Evolutionary conservation across 2,888 invertebrate species (phyloP), one percentile per base, ranked within the genome.

Genomic region (Cancer borealis): DNA sequence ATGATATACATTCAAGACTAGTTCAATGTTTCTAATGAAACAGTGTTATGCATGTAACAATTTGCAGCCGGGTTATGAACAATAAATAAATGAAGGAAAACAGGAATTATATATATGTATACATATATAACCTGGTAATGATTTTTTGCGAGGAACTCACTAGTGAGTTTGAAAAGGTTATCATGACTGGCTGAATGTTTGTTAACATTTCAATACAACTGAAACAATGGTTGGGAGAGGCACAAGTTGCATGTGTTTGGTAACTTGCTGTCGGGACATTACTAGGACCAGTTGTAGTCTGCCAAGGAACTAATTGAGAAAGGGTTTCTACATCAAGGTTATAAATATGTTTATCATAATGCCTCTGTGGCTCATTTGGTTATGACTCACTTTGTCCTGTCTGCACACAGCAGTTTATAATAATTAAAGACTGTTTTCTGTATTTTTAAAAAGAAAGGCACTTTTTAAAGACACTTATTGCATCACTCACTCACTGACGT

Each of bases 291-390:
- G 39, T 39, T 14, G 39, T 84, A 17, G 3, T 39, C 84, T 84
- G 84, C 14, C 39, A 30, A 84, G 84, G 84, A 84, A 39, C 84
- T 84, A 39, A 14, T 39, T 30, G 39, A 12, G 39, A 84, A 39
- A 39, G 26, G 12, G 30, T 84, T 84, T 84, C n/a, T 39, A 84
- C 30, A 60, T 60, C 14, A 54, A 26, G 26, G 39, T 39, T n/a
- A 90, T 26, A 90, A 91, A 39, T 60, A 39, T 66, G 39, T 21
- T 30, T 91, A 60, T 66, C 66, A 91, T 91, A 91, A 91, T 91
- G 91, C 91, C 91, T 91, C 91, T 39, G 66, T 91, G 91, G 91
- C 91, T 66, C 39, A 60, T 45, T 47, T 49, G n/a, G 21, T 46
- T 46, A 46, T 26, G 73, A 91, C 73, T 79, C 90, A 90, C 47